phyloP scores from a whole-genome alignment of 1,140 invertebrate genomes.

The Thereuonema tuberculata region DNA sequence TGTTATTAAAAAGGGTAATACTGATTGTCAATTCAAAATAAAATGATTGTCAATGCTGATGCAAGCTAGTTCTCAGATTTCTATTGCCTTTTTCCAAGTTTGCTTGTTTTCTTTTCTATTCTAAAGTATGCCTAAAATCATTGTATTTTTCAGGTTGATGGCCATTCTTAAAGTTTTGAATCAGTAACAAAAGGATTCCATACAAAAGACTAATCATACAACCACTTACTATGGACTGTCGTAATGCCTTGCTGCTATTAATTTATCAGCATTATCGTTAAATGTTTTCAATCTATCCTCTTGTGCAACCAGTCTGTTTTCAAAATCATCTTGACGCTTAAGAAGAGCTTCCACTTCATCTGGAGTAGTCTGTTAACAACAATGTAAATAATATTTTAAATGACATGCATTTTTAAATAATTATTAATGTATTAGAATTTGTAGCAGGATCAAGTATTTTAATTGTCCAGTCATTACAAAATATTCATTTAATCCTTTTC shows the following conservation, averaged over 20 bases:
- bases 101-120: too few species aligned
- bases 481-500: too few species aligned
- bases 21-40: not conserved
- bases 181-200: not conserved
- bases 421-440: too few species aligned
- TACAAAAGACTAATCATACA: not conserved
- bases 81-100: too few species aligned
- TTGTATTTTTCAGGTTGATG: too few species aligned
- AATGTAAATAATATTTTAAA: not conserved
- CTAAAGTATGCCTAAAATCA: too few species aligned
- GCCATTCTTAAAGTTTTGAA: too few species aligned
- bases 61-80: not conserved
- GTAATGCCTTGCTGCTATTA: constrained; percentile 72
- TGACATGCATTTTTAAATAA: too few species aligned
- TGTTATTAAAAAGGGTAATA: not conserved
- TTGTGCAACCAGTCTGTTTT: constrained; percentile 81
- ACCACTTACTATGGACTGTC: constrained; percentile 53
- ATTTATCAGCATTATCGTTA: constrained; percentile 65
- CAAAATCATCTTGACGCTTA: constrained; percentile 88
- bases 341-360: constrained; percentile 88
- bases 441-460: constrained; percentile 3
- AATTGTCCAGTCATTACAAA: not conserved
- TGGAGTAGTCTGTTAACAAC: constrained; percentile 52
- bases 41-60: not conserved
- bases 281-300: constrained; percentile 81